Evolutionary conservation across 2,888 invertebrate genomes (phyloP).

Genomic region (Bellardia bayeri): DNA sequence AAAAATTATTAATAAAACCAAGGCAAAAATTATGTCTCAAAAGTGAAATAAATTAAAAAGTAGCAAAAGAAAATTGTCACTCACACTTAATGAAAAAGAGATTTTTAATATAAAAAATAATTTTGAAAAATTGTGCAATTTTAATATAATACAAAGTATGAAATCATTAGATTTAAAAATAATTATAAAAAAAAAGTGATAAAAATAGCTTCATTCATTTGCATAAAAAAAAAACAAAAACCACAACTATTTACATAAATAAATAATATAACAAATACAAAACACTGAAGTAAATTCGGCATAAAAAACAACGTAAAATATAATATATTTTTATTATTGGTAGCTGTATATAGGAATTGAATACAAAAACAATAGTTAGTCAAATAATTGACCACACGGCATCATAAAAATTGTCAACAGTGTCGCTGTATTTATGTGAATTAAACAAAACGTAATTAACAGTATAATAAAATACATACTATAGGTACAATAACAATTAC

Average conservation of each 20-base stretch:
- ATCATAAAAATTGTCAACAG: conserved; percentile 18
- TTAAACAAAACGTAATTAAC: conserved; percentile 62
- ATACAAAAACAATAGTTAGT: conserved; percentile 27
- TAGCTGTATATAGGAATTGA: not conserved
- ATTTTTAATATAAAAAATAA: not conserved
- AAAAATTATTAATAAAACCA: conserved; percentile 13
- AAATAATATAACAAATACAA: not conserved
- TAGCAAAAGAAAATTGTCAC: not conserved
- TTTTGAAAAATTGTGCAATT: conserved; percentile 1
- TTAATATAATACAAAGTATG: conserved; percentile 5
- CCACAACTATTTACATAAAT: too few relatives aligned
- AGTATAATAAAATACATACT: conserved; percentile 60
- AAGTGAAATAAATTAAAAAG: conserved; percentile 6
- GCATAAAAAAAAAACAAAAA: not conserved
- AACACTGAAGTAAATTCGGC: not conserved
- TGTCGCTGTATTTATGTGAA: conserved; percentile 29
- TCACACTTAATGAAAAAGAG: not conserved
- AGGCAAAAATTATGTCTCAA: conserved; percentile 31
- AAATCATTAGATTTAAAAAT: conserved; percentile 55
- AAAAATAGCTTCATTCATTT: conserved; percentile 5
- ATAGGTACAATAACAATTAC: conserved; percentile 7
- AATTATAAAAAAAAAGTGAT: conserved; percentile 18
- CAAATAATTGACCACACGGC: conserved; percentile 29
- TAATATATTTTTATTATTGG: not conserved
- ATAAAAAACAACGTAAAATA: not conserved